These are phyloP conservation scores for Dasysyrphus albostriatus DNA, from an alignment of 2,888 invertebrate species.

Conservation along the genomic window DNA sequence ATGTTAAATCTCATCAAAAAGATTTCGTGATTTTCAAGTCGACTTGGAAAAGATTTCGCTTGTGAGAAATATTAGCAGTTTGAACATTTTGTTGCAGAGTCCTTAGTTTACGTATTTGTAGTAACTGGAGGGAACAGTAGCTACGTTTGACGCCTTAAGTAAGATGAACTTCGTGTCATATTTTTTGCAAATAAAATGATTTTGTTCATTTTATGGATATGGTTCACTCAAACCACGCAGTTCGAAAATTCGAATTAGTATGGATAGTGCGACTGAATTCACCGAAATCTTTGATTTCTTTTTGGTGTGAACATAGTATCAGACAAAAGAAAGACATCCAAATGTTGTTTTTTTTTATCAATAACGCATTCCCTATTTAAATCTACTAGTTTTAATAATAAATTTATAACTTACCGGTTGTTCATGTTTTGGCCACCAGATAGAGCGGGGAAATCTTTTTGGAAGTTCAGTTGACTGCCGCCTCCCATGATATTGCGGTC, in stretches of 20 bases:
- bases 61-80: background rate
- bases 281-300: background rate
- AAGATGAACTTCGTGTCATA: background rate
- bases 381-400: background rate
- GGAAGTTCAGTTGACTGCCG: constrained; percentile 78
- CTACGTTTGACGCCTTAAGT: background rate
- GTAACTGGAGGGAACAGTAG: background rate
- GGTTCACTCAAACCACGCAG: background rate
- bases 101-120: background rate
- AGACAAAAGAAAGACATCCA: constrained; percentile 32
- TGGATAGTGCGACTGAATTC: background rate
- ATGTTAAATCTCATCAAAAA: background rate
- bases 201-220: background rate
- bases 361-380: constrained; percentile 19
- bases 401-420: constrained; percentile 60
- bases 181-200: background rate
- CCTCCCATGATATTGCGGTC: constrained; percentile 69
- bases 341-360: constrained; percentile 9
- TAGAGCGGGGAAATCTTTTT: constrained; percentile 81
- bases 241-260: background rate
- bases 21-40: background rate
- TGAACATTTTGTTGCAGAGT: background rate
- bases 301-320: constrained; percentile 23
- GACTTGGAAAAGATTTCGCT: background rate
- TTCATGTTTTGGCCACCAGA: constrained; percentile 66